These are phyloP conservation scores for Micromys minutus DNA, from an alignment of 2,113 vertebrate genomes.

Conservation along the genomic window DNA sequence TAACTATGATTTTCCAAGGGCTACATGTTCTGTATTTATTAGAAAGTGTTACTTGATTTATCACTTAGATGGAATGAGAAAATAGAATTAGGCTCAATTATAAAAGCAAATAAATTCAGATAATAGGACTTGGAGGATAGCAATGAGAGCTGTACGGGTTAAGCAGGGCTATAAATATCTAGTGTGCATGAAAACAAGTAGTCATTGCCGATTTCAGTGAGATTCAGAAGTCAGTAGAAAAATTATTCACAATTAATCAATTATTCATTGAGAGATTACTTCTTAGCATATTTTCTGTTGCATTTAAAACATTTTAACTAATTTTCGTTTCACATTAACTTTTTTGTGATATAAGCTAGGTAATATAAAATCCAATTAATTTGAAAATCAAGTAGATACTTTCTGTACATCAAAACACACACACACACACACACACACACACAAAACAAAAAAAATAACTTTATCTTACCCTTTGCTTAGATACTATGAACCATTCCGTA, in stretches of 20 bases:
- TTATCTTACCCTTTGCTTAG: not conserved
- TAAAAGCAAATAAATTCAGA: constrained; percentile 48
- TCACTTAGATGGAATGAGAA: not conserved
- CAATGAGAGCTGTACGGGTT: not conserved
- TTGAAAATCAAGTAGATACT: not conserved
- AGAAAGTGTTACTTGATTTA: constrained; percentile 32
- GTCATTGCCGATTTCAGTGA: not conserved
- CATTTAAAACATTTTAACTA: not conserved
- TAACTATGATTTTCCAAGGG: not conserved
- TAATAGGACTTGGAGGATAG: not conserved
- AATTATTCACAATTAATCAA: not conserved
- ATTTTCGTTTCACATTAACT: not conserved
- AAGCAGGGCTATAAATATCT: not conserved
- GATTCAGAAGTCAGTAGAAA: not conserved
- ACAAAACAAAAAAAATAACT: no score
- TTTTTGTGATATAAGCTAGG: not conserved
- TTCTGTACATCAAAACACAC: not conserved
- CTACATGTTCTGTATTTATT: not conserved
- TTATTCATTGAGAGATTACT: not conserved
- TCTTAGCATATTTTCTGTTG: not conserved
- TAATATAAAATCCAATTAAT: not conserved
- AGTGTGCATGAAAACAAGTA: not conserved
- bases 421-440: not conserved
- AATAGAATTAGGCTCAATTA: not conserved
- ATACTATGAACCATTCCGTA: not conserved